Evolutionary conservation across 2,797 vertebrate genomes (phyloP).

Genomic region (Phaenicophaeus curvirostris): DNA sequence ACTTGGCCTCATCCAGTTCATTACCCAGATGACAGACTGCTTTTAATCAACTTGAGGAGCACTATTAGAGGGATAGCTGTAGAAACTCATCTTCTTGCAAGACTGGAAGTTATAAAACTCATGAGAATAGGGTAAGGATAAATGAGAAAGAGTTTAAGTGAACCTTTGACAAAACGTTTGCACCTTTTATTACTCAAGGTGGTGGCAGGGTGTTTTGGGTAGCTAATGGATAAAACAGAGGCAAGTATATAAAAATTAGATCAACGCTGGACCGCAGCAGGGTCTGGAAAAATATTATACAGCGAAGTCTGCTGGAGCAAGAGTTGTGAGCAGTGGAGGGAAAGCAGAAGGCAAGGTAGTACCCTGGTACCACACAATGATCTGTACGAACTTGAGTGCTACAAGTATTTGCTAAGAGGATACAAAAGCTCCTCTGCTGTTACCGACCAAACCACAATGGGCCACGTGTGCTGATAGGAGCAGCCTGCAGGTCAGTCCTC

Average conservation of each 20-base stretch:
- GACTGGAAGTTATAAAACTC: background rate
- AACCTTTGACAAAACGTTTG: background rate
- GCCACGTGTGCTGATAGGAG: background rate
- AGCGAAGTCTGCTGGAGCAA: background rate
- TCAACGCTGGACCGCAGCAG: background rate
- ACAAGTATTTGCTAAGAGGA: background rate
- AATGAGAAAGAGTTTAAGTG: background rate
- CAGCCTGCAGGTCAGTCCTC: background rate
- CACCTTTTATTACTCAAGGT: background rate
- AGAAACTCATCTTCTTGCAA: background rate
- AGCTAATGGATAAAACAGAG: background rate
- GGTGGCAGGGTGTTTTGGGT: background rate
- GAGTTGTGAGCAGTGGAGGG: background rate
- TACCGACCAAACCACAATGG: fast-evolving
- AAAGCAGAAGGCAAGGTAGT: background rate
- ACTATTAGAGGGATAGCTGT: background rate
- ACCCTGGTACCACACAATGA: fast-evolving
- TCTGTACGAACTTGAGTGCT: background rate
- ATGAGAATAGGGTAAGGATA: background rate
- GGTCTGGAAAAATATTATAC: background rate
- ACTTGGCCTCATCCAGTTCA: background rate
- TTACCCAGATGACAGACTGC: background rate
- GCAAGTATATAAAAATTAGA: background rate
- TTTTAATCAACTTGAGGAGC: background rate
- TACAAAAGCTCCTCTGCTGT: background rate